phyloP scores from a whole-genome alignment of 2,888 invertebrate species.

The Toxonevra muliebris region DNA sequence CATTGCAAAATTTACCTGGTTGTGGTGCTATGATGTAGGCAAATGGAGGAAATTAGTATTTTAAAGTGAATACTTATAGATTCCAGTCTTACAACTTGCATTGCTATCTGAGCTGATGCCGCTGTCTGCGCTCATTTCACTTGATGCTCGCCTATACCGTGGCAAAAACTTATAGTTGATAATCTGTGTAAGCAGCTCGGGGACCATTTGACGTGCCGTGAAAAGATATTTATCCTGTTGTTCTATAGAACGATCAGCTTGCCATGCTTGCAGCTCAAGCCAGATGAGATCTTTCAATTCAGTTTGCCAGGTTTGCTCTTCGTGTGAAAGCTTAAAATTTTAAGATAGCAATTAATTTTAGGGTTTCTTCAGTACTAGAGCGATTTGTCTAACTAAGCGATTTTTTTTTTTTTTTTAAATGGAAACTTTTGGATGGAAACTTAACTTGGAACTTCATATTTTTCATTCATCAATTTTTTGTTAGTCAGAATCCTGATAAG shows the following conservation, averaged over 20 bases:
- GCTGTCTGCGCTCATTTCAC: slow-evolving; percentile 60
- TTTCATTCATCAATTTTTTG: too few species aligned
- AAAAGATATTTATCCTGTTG: slow-evolving; percentile 84
- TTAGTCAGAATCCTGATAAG: too few species aligned
- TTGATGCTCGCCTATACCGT: slow-evolving; percentile 55
- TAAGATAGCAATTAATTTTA: not conserved
- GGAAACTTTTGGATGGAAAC: too few species aligned
- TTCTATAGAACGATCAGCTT: slow-evolving; percentile 77
- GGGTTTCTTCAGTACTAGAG: not conserved
- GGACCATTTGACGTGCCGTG: slow-evolving; percentile 76
- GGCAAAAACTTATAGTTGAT: slow-evolving; percentile 75
- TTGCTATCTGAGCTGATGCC: slow-evolving; percentile 58
- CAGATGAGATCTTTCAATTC: slow-evolving; percentile 90
- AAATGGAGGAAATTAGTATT: not conserved
- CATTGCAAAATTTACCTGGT: slow-evolving; percentile 65
- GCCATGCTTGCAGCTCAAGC: slow-evolving; percentile 88
- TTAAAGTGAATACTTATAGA: too few species aligned
- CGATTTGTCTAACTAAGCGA: too few species aligned
- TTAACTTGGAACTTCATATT: too few species aligned
- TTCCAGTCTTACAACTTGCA: slow-evolving; percentile 54
- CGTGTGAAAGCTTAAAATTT: slow-evolving; percentile 75
- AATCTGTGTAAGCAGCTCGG: slow-evolving; percentile 76
- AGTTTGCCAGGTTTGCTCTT: slow-evolving; percentile 88
- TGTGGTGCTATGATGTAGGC: slow-evolving; percentile 43
- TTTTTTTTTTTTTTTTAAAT: too few species aligned